Base-by-base conservation (phyloP, 2,113 vertebrate species). In the Carassius auratus region DNA sequence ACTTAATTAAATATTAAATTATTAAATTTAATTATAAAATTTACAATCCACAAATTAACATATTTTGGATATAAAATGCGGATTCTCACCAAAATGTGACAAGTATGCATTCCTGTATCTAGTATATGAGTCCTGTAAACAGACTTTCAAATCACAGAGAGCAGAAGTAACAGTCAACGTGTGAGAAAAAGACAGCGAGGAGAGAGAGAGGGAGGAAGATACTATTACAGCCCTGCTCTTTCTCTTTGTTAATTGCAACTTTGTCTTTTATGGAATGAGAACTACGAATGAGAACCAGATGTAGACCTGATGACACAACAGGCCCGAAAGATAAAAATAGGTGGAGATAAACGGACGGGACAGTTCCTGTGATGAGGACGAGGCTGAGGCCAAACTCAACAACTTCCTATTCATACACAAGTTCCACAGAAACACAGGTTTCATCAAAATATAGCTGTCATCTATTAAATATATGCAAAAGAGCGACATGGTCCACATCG, bases 211-310 rank as follows among this genome's bases (percentile, higher is more conserved):
- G 36, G 30, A 59, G 76, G 26, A 26, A 79, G 26, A 84, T 13
- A 68, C 33, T 64, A 42, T n/a, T 57, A 45, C 84, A 52, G 30
- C 8, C 66, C 50, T 69, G 55, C 61, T 77, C 57, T 77, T 82
- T 86, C 83, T 69, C 45, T 23, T 62, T 76, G 19, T 79, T 30
- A 75, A 82, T 66, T 76, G 86, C 82, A 87, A 85, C 88, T 86
- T 90, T 90, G 86, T 91, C 89, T 90, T 90, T 90, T 90, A 91
- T 86, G 87, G 87, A 90, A 90, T 84, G 79, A 81, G 83, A 82
- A 88, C 86, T 71, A 77, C 38, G 84, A 91, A 91, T 90, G 74
- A 86, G 83, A 89, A 90, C 77, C 90, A 91, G 89, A 91, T 91
- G 90, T 84, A 74, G 73, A 79, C 64, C 77, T 83, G 71, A 81